Evolutionary conservation across 1,140 invertebrate genomes (phyloP), one percentile per base, ranked within the genome.

Genomic region (Araneus ventricosus): DNA sequence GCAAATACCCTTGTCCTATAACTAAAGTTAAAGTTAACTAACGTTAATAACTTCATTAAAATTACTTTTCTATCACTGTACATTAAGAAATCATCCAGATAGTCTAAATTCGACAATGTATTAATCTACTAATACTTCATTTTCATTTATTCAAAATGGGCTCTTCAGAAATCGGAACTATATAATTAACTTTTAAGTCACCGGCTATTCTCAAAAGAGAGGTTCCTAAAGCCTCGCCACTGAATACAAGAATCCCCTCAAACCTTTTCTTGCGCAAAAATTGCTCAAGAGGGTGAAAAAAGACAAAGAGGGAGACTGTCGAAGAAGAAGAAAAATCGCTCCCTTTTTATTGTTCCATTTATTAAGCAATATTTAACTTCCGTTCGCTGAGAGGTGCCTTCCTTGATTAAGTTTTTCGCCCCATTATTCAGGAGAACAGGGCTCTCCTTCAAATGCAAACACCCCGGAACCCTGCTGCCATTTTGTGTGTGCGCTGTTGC

Each of bases 291-390:
- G 37, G 27, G 39, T 27, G 80, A 67, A 59, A 70, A 88, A 39
- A 67, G 59, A 88, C 30, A 88, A 88, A 61, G 27, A 52, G n/a
- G n/a, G n/a, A n/a, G 57, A 63, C 10, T 20, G 39, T 52, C 24
- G 45, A 87, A n/a, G n/a, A n/a, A n/a, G n/a, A n/a, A 87, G 34
- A 88, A 88, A 34, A 45, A 67, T 88, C 8, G 37, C 52, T 41
- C 41, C 14, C 88, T 90, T 90, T 90, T 90, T 90, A 90, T 90
- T 90, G 88, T 67, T 45, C 88, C 88, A 79, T 90, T 80, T 90
- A 90, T 90, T 90, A 90, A 90, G 88, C 57, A 90, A 90, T 90
- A 90, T 90, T 90, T 90, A 75, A 90, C 88, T 90, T 90, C 88
- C 88, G 88, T 41, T 90, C 88, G n/a, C 41, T 52, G 41, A 90